These are phyloP conservation scores for Phortica variegata DNA, from an alignment of 1,140 invertebrate genomes.

Conservation along the genomic window DNA sequence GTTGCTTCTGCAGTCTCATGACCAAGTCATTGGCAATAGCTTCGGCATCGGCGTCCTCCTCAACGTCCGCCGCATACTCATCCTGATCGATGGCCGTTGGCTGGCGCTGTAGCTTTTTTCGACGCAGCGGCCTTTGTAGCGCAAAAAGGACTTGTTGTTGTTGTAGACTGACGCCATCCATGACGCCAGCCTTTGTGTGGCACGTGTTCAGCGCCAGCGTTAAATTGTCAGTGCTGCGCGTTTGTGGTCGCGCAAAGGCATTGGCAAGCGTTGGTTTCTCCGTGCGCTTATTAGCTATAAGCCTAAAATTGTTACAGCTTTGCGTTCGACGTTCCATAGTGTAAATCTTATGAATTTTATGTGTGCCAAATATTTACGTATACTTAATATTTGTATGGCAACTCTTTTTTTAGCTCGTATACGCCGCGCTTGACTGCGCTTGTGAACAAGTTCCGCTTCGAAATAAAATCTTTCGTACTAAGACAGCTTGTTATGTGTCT, in stretches of 20 bases:
- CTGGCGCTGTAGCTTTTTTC: slow-evolving; percentile 33
- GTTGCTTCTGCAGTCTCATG: slow-evolving; percentile 11
- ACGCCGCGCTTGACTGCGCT: neutral
- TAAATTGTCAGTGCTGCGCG: slow-evolving; percentile 38
- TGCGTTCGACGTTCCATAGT: slow-evolving; percentile 41
- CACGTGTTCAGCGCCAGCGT: slow-evolving; percentile 3
- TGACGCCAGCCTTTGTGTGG: slow-evolving; percentile 3
- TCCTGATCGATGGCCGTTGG: slow-evolving; percentile 17
- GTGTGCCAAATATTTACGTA: too few species aligned
- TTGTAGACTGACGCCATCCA: neutral
- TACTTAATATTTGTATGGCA: slow-evolving; percentile 5
- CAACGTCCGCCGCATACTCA: slow-evolving; percentile 40
- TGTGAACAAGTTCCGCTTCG: too few species aligned
- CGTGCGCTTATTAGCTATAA: neutral
- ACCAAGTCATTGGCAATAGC: slow-evolving; percentile 10
- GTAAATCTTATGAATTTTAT: too few species aligned
- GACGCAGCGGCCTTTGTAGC: slow-evolving; percentile 36
- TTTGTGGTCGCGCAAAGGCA: neutral
- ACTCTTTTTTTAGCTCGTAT: neutral
- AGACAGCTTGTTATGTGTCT: too few species aligned
- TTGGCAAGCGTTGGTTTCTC: neutral
- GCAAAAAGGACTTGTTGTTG: slow-evolving; percentile 23
- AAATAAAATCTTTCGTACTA: too few species aligned
- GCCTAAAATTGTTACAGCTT: slow-evolving; percentile 40
- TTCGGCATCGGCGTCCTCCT: slow-evolving; percentile 26